phyloP scores from a whole-genome alignment of 1,140 invertebrate genomes.

The Mamestra configurata region DNA sequence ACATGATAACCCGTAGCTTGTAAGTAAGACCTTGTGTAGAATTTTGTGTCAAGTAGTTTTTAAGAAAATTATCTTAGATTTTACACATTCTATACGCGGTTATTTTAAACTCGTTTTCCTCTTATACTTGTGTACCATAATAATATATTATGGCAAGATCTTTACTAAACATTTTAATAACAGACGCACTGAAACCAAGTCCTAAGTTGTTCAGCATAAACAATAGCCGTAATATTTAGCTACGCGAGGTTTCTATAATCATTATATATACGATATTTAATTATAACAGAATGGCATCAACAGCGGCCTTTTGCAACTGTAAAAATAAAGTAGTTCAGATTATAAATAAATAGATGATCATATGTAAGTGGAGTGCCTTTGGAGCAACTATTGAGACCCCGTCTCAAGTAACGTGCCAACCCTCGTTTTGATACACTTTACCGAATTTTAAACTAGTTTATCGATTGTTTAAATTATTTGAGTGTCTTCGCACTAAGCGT shows the following conservation, averaged over 20 bases:
- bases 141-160: background rate
- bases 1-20: slow-evolving; percentile 6
- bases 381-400: slow-evolving; percentile 1
- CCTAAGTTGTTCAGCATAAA: background rate
- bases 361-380: slow-evolving; percentile 38
- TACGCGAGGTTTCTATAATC: slow-evolving; percentile 1
- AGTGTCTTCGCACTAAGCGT: background rate
- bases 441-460: background rate
- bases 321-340: slow-evolving; percentile 33
- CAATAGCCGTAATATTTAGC: slow-evolving; percentile 6
- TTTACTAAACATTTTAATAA: background rate
- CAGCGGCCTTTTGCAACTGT: slow-evolving; percentile 39
- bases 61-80: background rate
- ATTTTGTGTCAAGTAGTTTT: slow-evolving; percentile 17
- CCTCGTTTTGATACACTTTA: slow-evolving; percentile 24
- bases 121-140: background rate
- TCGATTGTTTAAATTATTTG: background rate
- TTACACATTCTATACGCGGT: background rate
- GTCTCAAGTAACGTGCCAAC: slow-evolving; percentile 28
- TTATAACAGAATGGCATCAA: slow-evolving; percentile 32
- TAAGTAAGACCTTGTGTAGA: background rate
- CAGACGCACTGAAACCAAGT: background rate
- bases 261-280: slow-evolving; percentile 16
- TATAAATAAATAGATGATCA: slow-evolving; percentile 19
- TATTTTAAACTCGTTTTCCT: background rate